These are phyloP conservation scores for Salvelinus fontinalis DNA, from an alignment of 2,113 vertebrate species.

Conservation along the genomic window DNA sequence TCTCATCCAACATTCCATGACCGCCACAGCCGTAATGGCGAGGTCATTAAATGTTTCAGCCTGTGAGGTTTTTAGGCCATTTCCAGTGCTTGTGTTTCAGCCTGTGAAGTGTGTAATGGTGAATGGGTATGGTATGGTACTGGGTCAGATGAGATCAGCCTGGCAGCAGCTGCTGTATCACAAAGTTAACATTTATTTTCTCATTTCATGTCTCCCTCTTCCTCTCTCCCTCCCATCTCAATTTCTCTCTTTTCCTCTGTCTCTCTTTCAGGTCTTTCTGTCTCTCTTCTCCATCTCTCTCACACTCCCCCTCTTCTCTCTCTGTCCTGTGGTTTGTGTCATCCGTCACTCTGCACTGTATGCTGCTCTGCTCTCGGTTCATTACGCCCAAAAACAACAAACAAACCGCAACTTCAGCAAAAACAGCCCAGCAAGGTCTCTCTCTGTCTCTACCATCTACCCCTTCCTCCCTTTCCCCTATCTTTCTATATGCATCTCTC, in stretches of 20 bases:
- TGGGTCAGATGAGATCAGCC: constrained; percentile 43
- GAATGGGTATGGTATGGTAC: constrained; percentile 21
- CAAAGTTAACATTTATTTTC: constrained; percentile 20
- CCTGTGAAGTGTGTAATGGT: constrained; percentile 33
- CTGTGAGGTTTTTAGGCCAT: not conserved
- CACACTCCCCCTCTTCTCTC: constrained; percentile 12
- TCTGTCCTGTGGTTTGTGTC: constrained; percentile 13
- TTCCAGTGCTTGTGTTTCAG: constrained; percentile 42
- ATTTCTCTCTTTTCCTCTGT: not conserved
- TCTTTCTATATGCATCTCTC: not conserved
- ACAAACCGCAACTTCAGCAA: constrained; percentile 45
- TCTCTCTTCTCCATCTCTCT: not conserved
- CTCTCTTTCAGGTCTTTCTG: constrained; percentile 8
- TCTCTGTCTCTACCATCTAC: not conserved
- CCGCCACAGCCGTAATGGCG: too few relatives aligned
- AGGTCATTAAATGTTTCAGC: too few relatives aligned
- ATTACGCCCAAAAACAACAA: constrained; percentile 34
- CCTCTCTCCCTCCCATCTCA: constrained; percentile 9
- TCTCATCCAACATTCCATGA: too few relatives aligned
- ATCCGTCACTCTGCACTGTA: not conserved
- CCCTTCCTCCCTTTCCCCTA: not conserved
- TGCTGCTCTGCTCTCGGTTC: constrained; percentile 4
- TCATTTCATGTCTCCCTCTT: constrained; percentile 32
- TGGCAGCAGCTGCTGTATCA: constrained; percentile 51
- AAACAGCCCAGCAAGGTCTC: not conserved